Evolutionary conservation across 2,113 vertebrate species (phyloP), one percentile per base, ranked within the genome.

Genomic region (Trematocara marginatum): DNA sequence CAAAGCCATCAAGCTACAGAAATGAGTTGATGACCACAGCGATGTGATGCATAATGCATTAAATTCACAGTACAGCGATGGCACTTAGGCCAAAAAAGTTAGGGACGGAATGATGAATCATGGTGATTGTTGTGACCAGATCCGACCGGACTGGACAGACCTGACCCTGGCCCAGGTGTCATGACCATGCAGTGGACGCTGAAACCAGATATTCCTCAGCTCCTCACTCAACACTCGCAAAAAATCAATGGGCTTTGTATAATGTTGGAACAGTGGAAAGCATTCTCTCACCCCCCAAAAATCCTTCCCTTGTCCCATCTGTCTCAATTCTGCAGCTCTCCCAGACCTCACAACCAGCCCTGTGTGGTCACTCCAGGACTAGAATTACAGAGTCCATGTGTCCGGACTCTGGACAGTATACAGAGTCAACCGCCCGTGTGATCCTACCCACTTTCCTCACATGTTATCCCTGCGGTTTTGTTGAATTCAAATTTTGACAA

Each of bases 171-270:
- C 86, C 94, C 95, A 93, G 95, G 95, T 95, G 95, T 95, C 87
- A 88, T 81, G 92, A 93, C 92, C 95, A 88, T 80, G 84, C 86
- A 87, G 88, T 56, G 89, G 92, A 85, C 88, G 59, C 89, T 95
- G 96, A 96, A 96, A 96, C 79, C 20, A 90, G 95, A 97, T 96
- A 93, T 93, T 92, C 86, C 86, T 84, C 78, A 49, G 84, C 86
- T 89, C 80, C 80, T 95, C 93, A 87, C 88, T 95, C 92, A 88
- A 78, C 93, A 53, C 87, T 74, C 47, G 59, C 12, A 54, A 76
- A 95, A 95, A 96, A 96, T 97, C 96, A 96, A 96, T 96, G 94
- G 93, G 89, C 94, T 95, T 95, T 95, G 94, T 95, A 84, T 91
- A 15, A 56, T 59, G 15, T 38, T 57, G 69, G 90, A 96, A 95